Evolutionary conservation across 2,113 vertebrate genomes (phyloP), one percentile per base, ranked within the genome.

Genomic region (Percina caprodes): DNA sequence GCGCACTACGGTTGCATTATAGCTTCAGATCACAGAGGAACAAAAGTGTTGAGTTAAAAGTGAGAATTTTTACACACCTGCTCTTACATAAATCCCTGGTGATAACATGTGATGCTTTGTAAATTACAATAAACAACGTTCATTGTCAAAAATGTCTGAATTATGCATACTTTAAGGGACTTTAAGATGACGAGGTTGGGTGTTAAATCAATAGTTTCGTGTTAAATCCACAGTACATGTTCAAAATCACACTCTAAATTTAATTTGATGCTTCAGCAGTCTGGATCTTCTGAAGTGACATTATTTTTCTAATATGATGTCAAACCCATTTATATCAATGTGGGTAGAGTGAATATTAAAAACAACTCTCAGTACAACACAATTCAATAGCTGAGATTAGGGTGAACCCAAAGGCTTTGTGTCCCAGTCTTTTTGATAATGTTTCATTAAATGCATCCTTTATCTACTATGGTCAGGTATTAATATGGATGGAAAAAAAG

Each of bases 21-120:
- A n/a, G 51, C 62, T 62, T 21, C 54, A 26, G 61, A 69, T 62
- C 62, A 78, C 74, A 78, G 35, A 54, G n/a, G 58, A 13, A 48
- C 19, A 24, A 2, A 67, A 16, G 15, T 26, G 51, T 51, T 13
- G 51, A 8, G 42, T 59, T 65, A 30, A 71, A 42, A 51, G 59
- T 23, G 49, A n/a, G 58, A 82, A 39, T 54, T 55, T 14, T 42
- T 24, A 60, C 56, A 16, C 65, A 56, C 26, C 65, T 82, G 73
- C 46, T 74, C n/a, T 15, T 5, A 19, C 18, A 19, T 2, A 58
- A 49, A 48, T 3, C 10, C 19, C 3, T 14, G 4, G 1, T 10
- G 52, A 24, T 11, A 42, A n/a, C 69, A 80, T 59, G 42, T 59
- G 52, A 52, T 6, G 49, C 13, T 74, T 8, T 52, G 30, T 69